These are phyloP conservation scores for Paedocypris sp. DNA, from an alignment of 2,113 vertebrate genomes.

Conservation along the genomic window DNA sequence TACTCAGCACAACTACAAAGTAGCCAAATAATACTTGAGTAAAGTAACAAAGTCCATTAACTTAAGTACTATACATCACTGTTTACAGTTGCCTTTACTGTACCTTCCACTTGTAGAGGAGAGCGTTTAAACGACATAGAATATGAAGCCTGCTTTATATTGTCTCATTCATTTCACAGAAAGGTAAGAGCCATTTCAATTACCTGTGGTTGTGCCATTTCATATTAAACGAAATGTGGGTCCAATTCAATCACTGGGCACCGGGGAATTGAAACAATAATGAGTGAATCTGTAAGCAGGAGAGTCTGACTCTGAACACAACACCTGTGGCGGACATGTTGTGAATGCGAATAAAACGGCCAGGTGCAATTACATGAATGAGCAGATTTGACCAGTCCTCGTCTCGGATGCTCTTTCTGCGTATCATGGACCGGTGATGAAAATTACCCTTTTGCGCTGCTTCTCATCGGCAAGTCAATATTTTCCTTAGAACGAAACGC, in stretches of 20 bases:
- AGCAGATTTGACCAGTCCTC: not conserved
- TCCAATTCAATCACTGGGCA: conserved; percentile 4
- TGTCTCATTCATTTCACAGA: not conserved
- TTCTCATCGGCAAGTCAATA: not conserved
- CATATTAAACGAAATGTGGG: conserved; percentile 10
- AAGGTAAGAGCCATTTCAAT: not conserved
- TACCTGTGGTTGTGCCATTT: conserved; percentile 3
- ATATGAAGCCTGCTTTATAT: not conserved
- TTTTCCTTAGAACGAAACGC: conserved; percentile 5
- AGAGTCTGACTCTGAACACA: conserved; percentile 18
- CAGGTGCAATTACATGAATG: conserved; percentile 1
- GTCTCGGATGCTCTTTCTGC: not conserved
- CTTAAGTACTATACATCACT: too few relatives aligned
- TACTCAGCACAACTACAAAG: too few relatives aligned
- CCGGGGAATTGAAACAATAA: conserved; percentile 5
- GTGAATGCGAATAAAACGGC: conserved; percentile 14
- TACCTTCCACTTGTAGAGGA: too few relatives aligned
- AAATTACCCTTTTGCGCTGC: not conserved
- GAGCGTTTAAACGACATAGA: not conserved
- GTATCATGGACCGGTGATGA: not conserved
- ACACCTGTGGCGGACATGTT: conserved; percentile 2
- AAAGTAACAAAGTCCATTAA: too few relatives aligned
- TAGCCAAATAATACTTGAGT: too few relatives aligned
- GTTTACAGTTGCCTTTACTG: too few relatives aligned
- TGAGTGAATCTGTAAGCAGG: conserved; percentile 23